Evolutionary conservation across 2,888 invertebrate genomes (phyloP).

Genomic region (Temnothorax rugatulus): DNA sequence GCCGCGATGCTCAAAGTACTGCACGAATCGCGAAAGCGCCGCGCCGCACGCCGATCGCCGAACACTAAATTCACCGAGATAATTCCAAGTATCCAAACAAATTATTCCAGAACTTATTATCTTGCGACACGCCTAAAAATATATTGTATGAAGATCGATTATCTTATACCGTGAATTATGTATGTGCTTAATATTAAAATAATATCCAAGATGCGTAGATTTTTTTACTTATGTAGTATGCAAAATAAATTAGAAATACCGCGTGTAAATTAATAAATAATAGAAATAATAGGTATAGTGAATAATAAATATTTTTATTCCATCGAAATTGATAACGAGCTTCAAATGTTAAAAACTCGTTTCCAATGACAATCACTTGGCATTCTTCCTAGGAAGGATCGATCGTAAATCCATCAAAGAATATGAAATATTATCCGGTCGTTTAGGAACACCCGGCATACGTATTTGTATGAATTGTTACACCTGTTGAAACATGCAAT

Average conservation of each 20-base stretch:
- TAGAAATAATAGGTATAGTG: neutral
- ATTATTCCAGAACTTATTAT: neutral
- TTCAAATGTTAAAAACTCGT: neutral
- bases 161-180: neutral
- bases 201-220: neutral
- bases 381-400: neutral
- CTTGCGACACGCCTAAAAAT: neutral
- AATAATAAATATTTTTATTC: constrained; percentile 18
- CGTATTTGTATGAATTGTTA: constrained; percentile 25
- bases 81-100: neutral
- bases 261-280: neutral
- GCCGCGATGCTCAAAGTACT: neutral
- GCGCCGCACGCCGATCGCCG: too few relatives aligned
- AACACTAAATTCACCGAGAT: constrained; percentile 1
- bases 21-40: constrained; percentile 18
- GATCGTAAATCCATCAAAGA: neutral
- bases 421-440: neutral
- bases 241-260: neutral
- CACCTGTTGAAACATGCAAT: constrained; percentile 71
- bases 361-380: neutral
- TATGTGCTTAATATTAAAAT: neutral
- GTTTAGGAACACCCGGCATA: neutral
- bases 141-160: neutral
- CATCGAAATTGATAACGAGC: neutral
- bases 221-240: neutral